These are phyloP conservation scores for Gastracanthus pulcherrimus DNA, from an alignment of 2,888 invertebrate genomes.

Conservation along the genomic window DNA sequence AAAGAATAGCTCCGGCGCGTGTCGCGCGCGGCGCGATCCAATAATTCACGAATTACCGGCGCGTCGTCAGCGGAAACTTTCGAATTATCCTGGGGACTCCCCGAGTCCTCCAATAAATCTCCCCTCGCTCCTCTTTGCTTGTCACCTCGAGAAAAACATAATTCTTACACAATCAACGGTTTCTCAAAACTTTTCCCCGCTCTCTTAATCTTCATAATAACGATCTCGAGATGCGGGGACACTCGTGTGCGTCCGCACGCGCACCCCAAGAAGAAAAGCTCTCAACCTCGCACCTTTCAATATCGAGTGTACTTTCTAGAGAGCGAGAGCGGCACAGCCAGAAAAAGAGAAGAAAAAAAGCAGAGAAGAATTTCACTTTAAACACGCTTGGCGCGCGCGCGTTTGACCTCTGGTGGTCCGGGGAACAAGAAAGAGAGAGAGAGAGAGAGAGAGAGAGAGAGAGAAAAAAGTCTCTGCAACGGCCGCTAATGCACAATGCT, in stretches of 20 bases:
- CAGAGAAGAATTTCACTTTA: conserved; percentile 7
- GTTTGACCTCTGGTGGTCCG: conserved; percentile 35
- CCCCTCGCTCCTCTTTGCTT: conserved; percentile 19
- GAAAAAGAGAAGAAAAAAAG: neutral
- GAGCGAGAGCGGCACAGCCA: neutral
- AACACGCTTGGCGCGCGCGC: conserved; percentile 4
- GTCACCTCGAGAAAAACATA: conserved; percentile 49
- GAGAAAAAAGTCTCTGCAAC: neutral
- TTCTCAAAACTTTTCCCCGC: conserved; percentile 48
- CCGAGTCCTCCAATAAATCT: conserved; percentile 46
- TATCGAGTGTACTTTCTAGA: neutral
- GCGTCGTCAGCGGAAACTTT: conserved; percentile 39
- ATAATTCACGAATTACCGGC: conserved; percentile 54
- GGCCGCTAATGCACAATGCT: conserved; percentile 19
- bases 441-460: neutral
- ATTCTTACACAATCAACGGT: conserved; percentile 54
- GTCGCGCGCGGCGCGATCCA: conserved; percentile 12
- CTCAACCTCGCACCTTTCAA: conserved; percentile 11
- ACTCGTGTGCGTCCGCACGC: conserved; percentile 1
- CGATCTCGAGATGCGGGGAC: conserved; percentile 15
- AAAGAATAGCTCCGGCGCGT: neutral
- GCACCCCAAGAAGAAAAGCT: conserved; percentile 2
- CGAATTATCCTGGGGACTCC: conserved; percentile 34
- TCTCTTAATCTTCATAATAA: conserved; percentile 54
- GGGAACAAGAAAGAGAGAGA: no score